A percentile compares a stretch with the other conserved stretches of the same genome.
Evolutionary conservation across 2,888 invertebrate genomes (phyloP).

Genomic region (Cheilosia impressa): DNA sequence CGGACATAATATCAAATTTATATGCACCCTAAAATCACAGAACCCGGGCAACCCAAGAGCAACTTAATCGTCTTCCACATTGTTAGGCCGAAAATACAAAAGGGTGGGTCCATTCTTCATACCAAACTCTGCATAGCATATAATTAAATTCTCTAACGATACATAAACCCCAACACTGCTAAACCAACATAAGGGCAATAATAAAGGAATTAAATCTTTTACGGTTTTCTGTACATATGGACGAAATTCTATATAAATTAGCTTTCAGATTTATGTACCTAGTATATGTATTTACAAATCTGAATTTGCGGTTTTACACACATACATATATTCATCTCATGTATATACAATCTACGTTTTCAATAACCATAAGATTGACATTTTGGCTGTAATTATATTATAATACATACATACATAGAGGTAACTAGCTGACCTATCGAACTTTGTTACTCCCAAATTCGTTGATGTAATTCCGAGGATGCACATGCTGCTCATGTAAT

Average conservation of each 20-base stretch:
- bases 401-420: no score
- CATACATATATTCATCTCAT: no score
- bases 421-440: no score
- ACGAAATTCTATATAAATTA: background rate
- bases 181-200: slow-evolving; percentile 7
- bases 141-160: slow-evolving; percentile 27
- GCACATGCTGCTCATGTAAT: no score
- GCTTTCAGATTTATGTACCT: no score
- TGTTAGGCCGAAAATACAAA: background rate
- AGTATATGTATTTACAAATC: no score
- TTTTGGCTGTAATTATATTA: no score
- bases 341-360: no score
- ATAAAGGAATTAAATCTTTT: slow-evolving; percentile 23
- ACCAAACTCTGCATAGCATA: slow-evolving; percentile 19
- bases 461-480: no score
- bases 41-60: slow-evolving; percentile 12
- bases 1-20: slow-evolving; percentile 83
- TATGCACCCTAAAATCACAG: slow-evolving; percentile 81
- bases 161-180: slow-evolving; percentile 3
- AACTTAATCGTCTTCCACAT: slow-evolving; percentile 25
- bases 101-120: slow-evolving; percentile 22
- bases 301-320: no score
- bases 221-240: slow-evolving; percentile 2
- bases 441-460: no score
- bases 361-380: no score